Evolutionary conservation across 2,113 vertebrate species (phyloP).

Genomic region (Penelope pileata): DNA sequence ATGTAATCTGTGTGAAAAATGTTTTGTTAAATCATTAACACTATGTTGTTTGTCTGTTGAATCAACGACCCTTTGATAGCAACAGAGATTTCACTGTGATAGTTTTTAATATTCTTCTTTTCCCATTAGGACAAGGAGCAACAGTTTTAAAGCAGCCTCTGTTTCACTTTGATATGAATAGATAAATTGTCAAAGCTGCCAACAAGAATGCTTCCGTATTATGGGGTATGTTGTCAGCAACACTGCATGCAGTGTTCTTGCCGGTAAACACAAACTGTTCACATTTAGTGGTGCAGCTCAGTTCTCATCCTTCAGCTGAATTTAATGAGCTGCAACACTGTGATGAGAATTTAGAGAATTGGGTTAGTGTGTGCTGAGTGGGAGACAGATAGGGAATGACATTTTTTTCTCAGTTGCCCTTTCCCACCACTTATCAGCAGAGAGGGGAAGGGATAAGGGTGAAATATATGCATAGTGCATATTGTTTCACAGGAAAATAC

Average conservation of each 20-base stretch:
- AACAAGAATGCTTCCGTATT: slow-evolving; percentile 58
- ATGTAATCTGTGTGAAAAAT: slow-evolving; percentile 73
- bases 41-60: slow-evolving; percentile 64
- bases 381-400: slow-evolving; percentile 53
- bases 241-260: slow-evolving; percentile 71
- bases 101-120: slow-evolving; percentile 61
- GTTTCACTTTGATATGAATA: slow-evolving; percentile 71
- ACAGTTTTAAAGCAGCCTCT: slow-evolving; percentile 66
- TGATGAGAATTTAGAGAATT: slow-evolving; percentile 58
- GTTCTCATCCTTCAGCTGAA: slow-evolving; percentile 65
- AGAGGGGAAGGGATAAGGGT: slow-evolving; percentile 19
- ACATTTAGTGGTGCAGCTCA: slow-evolving; percentile 28
- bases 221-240: slow-evolving; percentile 52
- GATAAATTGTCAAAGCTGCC: slow-evolving; percentile 76
- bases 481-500: slow-evolving; percentile 21
- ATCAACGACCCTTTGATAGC: slow-evolving; percentile 57
- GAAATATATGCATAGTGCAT: background rate
- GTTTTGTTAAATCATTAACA: slow-evolving; percentile 73
- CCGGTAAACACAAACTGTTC: slow-evolving; percentile 70
- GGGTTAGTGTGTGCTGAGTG: slow-evolving; percentile 60
- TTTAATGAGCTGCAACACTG: slow-evolving; percentile 67
- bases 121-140: slow-evolving; percentile 58
- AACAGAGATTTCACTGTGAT: slow-evolving; percentile 64
- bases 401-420: slow-evolving; percentile 65
- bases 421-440: slow-evolving; percentile 68